These are phyloP conservation scores for Synergus itoensis DNA, from an alignment of 2,888 invertebrate genomes.

Conservation along the genomic window DNA sequence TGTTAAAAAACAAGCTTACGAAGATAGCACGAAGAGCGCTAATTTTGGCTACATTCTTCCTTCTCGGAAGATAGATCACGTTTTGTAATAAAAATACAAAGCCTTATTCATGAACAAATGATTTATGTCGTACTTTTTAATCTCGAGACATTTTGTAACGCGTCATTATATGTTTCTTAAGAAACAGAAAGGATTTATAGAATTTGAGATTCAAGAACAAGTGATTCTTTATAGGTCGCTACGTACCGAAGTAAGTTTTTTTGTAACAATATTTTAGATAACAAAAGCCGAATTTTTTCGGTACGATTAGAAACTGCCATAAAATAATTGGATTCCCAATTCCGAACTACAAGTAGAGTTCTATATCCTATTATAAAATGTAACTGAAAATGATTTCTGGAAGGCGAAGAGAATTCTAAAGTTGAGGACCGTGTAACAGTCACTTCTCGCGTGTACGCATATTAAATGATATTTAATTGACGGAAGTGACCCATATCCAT, in stretches of 20 bases:
- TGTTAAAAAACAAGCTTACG: no score
- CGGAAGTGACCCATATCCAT: conserved; percentile 56
- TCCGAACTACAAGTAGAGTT: background rate
- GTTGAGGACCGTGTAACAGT: background rate
- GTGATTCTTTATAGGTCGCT: conserved; percentile 5
- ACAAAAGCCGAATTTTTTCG: no score
- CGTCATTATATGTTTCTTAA: background rate
- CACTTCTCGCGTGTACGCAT: conserved; percentile 10
- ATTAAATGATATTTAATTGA: conserved; percentile 46
- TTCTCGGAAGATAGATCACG: background rate
- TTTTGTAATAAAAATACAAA: conserved; percentile 8
- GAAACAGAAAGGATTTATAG: background rate
- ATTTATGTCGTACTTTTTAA: background rate
- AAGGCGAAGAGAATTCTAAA: background rate
- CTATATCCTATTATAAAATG: no score
- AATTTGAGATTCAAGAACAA: conserved; percentile 19
- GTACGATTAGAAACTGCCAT: no score
- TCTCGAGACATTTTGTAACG: background rate
- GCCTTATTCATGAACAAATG: background rate
- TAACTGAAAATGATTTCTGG: background rate
- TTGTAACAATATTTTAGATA: no score
- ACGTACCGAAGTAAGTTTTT: no score
- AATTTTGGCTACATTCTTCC: background rate
- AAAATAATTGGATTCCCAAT: background rate
- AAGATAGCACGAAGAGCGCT: no score